Evolutionary conservation across 1,140 invertebrate species (phyloP).

Genomic region (Anastrepha ludens): DNA sequence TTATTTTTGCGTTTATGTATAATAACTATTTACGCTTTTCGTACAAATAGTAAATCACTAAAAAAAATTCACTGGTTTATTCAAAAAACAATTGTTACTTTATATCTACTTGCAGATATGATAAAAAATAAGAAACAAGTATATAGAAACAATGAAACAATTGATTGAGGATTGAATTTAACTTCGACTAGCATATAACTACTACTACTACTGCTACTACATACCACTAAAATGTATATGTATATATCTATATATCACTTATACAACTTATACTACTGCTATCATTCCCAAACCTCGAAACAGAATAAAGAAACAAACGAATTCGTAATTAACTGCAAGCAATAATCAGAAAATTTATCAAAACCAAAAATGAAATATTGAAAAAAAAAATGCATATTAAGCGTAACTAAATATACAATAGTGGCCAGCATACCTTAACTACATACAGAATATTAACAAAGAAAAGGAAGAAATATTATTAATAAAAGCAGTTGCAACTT

Average conservation of each 20-base stretch:
- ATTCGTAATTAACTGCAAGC: slow-evolving; percentile 7
- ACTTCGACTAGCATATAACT: slow-evolving; percentile 46
- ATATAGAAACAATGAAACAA: slow-evolving; percentile 36
- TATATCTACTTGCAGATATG: slow-evolving; percentile 50
- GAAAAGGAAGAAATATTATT: slow-evolving; percentile 59
- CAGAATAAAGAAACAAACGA: background rate
- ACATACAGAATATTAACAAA: slow-evolving; percentile 55
- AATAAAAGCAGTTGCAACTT: slow-evolving; percentile 39
- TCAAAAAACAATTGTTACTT: slow-evolving; percentile 33
- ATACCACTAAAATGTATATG: slow-evolving; percentile 50
- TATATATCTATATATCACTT: slow-evolving; percentile 41
- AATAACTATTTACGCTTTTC: background rate
- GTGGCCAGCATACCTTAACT: background rate
- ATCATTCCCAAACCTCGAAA: slow-evolving; percentile 19
- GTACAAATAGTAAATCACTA: slow-evolving; percentile 6
- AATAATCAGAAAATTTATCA: slow-evolving; percentile 15
- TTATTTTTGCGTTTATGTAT: background rate
- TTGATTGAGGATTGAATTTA: slow-evolving; percentile 48
- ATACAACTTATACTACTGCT: slow-evolving; percentile 30
- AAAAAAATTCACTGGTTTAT: slow-evolving; percentile 38
- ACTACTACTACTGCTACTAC: slow-evolving; percentile 29
- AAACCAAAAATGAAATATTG: background rate
- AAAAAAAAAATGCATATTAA: background rate
- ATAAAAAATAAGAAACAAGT: slow-evolving; percentile 33
- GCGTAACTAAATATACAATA: background rate